These are phyloP conservation scores for Bombus sylvicola DNA, from an alignment of 1,140 invertebrate genomes.

Conservation along the genomic window DNA sequence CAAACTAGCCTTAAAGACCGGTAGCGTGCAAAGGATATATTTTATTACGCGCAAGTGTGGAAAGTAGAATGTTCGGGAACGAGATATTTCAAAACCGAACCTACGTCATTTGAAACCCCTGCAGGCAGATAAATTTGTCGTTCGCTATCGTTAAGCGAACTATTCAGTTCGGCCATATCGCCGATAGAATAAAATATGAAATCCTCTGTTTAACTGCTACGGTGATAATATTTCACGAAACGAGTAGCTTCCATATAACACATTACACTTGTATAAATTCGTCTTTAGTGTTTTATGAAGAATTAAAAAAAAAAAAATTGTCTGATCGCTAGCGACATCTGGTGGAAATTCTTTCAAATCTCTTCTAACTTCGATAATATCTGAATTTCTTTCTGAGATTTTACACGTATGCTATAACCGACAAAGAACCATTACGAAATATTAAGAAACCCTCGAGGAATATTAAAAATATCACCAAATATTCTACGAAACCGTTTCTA, in stretches of 20 bases:
- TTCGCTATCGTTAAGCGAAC: not conserved
- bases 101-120: not conserved
- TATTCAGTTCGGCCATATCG: not conserved
- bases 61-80: not conserved
- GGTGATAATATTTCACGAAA: not conserved
- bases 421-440: no score
- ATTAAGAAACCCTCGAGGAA: no score
- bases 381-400: not conserved
- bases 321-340: not conserved
- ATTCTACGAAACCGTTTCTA: not conserved
- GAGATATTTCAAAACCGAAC: not conserved
- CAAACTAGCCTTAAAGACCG: no score
- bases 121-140: not conserved
- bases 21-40: no score
- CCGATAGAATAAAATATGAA: not conserved
- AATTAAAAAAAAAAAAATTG: not conserved
- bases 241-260: not conserved
- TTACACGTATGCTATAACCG: not conserved
- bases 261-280: not conserved
- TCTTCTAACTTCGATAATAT: not conserved
- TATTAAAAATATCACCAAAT: not conserved
- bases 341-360: not conserved
- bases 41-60: no score
- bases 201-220: not conserved
- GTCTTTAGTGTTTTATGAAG: not conserved